Evolutionary conservation across 2,113 vertebrate species (phyloP), one percentile per base, ranked within the genome.

Genomic region (Bufo gargarizans): DNA sequence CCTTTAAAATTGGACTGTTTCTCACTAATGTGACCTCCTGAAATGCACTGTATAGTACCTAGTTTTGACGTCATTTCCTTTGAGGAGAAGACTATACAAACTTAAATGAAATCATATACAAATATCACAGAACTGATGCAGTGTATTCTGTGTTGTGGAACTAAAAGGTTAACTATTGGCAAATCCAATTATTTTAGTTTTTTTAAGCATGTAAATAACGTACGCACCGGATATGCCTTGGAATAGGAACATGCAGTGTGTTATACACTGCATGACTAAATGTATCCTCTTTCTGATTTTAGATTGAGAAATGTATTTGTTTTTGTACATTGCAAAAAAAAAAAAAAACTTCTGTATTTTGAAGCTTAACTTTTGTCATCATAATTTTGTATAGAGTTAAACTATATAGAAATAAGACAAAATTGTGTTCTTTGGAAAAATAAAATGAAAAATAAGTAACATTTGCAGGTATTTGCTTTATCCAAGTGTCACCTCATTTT

Each of bases 311-410:
- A 88, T 84, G 58, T 77, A 63, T 86, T 86, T 78, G 45, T 83
- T 71, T 88, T 83, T 88, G 86, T 88, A 88, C 20, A 83, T 88
- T 88, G 58, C 55, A 76, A 83, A 82, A 16, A 82, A 8, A 74
- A 84, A 84, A 55, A 59, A 50, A 58, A 65, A 65, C 9, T 50
- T 55, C 79, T 76, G 67, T 59, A 76, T 82, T 74, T 88, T 61
- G 74, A 77, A 55, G 47, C 47, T 84, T 83, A 76, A 77, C 10
- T 65, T 83, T 84, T 83, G 69, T 77, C 69, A 77, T 77, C 20
- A 76, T 67, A 61, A 55, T 77, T 84, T 83, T 88, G 87, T 88
- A 88, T 88, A 88, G 71, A 63, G 17, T 77, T 77, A 76, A 84
- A 77, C 53, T 77, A 82, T 87, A 74, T 88, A 88, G 58, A 83